phyloP scores from a whole-genome alignment of 37 sponge, comb jelly and placozoan species.

The Axinella damicornis region DNA sequence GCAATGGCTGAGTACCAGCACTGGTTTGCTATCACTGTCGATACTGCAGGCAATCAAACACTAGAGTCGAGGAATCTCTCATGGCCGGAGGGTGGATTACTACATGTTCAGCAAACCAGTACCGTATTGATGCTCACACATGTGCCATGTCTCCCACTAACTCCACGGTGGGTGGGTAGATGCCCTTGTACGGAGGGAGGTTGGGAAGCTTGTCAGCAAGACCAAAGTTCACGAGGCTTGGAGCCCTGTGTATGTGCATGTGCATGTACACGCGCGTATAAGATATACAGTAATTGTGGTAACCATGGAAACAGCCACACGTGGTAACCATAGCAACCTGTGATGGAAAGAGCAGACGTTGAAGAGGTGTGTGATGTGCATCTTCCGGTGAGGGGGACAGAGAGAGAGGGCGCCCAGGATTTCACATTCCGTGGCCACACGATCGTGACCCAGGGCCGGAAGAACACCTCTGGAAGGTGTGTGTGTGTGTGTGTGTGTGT shows the following conservation, averaged over 20 bases:
- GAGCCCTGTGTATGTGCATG: conserved; percentile 20
- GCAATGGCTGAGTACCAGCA: too few species aligned
- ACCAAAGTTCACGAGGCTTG: conserved; percentile 66
- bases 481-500: background rate
- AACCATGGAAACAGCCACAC: background rate
- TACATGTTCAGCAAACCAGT: too few species aligned
- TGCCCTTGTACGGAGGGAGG: conserved; percentile 31
- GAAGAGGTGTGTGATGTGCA: conserved; percentile 63
- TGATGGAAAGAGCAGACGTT: conserved; percentile 60
- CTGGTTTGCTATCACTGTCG: too few species aligned
- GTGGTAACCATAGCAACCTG: too few species aligned
- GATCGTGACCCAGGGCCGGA: conserved; percentile 63
- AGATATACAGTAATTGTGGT: background rate
- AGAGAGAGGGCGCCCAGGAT: conserved; percentile 40
- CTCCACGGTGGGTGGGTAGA: conserved; percentile 53
- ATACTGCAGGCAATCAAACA: too few species aligned
- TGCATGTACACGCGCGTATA: background rate
- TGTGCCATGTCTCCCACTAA: conserved; percentile 50
- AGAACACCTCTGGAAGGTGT: conserved; percentile 13
- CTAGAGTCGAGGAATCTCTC: too few species aligned
- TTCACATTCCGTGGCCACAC: conserved; percentile 47
- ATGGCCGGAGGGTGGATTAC: too few species aligned
- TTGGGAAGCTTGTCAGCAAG: conserved; percentile 27
- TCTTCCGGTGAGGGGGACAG: background rate
- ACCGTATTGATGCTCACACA: conserved; percentile 50